Conservation (phyloP, 2,113 vertebrate genomes). For the Rhinolophus ferrumequinum region DNA sequence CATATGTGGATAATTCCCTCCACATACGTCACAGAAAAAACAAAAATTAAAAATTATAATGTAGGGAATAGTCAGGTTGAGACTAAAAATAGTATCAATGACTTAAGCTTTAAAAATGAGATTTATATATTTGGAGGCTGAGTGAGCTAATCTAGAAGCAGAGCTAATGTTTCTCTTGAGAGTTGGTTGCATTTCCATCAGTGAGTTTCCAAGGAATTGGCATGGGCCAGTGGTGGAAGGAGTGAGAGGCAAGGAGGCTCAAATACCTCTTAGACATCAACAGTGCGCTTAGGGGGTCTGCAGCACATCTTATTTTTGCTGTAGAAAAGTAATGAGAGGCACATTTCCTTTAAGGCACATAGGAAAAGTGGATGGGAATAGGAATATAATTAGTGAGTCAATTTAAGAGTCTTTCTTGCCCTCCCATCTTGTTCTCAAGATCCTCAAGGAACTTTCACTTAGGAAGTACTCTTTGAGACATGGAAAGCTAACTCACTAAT, state of each 20-base stretch:
- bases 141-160: not conserved
- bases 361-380: not conserved
- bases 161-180: not conserved
- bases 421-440: not conserved
- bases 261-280: not conserved
- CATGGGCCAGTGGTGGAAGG: not conserved
- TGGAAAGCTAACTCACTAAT: slow-evolving; percentile 7
- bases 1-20: not conserved
- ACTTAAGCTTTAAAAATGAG: slow-evolving; percentile 24
- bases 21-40: not conserved
- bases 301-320: not conserved
- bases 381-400: not conserved
- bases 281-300: not conserved
- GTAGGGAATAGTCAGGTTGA: not conserved
- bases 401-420: not conserved
- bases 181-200: not conserved
- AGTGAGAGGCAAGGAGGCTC: not conserved
- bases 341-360: slow-evolving; percentile 4
- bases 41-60: not conserved
- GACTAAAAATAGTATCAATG: not conserved
- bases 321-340: not conserved
- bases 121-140: not conserved
- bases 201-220: not conserved
- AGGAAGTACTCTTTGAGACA: not conserved
- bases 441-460: slow-evolving; percentile 3